Evolutionary conservation across 2,888 invertebrate species (phyloP), one percentile per base, ranked within the genome.

Genomic region (Temnothorax ravouxi): DNA sequence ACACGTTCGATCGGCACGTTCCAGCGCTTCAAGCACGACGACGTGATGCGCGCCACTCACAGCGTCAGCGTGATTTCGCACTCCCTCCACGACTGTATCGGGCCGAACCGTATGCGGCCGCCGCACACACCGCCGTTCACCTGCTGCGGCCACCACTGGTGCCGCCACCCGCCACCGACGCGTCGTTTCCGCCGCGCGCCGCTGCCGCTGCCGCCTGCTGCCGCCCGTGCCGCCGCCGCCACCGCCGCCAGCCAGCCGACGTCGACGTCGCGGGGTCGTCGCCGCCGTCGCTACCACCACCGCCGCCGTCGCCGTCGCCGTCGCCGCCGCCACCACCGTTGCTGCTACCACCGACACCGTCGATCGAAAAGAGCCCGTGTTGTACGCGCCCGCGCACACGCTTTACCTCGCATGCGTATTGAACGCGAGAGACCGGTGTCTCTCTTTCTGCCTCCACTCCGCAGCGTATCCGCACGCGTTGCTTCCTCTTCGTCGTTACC

Each of bases 371-470:
- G 94, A 91, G 90, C 89, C 84, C 80, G 84, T 84, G 89, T 88
- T 88, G 88, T 88, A 91, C 90, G 92, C 91, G 92, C 92, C 90
- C 92, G 92, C 93, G 93, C 92, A 90, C 91, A 90, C 91, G 88
- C 92, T 91, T 92, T 87, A 92, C 91, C 88, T 91, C 94, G 94
- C 94, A 94, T 94, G 94, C 94, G 94, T 94, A 93, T 93, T 93
- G 94, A 94, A 93, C 94, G 88, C 88, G 82, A 47, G 59, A 59
- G 52, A 72, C 54, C 62, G 44, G 41, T 34, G 52, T 80, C 74
- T 59, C 67, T 67, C 59, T 76, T 72, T 72, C 84, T 47, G 47
- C 62, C 52, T 66, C 72, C 21, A 34, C 34, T 54, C 44, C 54
- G 18, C 41, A 52, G 21, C 66, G 56, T 50, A 67, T 67, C 69